These are phyloP conservation scores for Coregonus sp. DNA, from an alignment of 2,797 vertebrate species.

Conservation along the genomic window DNA sequence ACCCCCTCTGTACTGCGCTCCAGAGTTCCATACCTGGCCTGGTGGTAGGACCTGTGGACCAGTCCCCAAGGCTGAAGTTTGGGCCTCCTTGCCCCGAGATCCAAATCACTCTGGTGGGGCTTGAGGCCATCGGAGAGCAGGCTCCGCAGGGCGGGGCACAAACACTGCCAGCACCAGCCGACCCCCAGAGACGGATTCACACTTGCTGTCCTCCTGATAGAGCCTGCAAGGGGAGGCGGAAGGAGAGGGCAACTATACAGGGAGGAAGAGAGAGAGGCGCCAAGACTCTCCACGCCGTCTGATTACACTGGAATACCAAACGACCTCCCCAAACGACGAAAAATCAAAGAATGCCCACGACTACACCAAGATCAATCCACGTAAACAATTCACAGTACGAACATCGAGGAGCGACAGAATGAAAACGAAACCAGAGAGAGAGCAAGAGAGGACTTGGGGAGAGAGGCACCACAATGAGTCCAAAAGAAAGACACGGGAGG, in stretches of 20 bases:
- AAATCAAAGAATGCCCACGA: no score
- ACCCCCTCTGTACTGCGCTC: not conserved
- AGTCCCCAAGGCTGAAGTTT: conserved; percentile 92
- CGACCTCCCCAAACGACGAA: no score
- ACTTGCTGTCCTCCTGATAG: conserved; percentile 91
- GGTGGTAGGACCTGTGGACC: conserved; percentile 86
- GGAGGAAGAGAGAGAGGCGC: no score
- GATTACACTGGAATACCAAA: no score
- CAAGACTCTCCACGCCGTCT: no score
- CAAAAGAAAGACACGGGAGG: no score
- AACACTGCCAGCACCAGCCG: conserved; percentile 87
- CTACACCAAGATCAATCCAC: no score
- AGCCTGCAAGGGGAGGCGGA: conserved; percentile 69
- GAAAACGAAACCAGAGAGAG: no score
- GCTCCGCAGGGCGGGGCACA: conserved; percentile 87
- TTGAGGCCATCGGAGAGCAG: conserved; percentile 90
- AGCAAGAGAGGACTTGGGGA: no score
- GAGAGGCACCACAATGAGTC: no score
- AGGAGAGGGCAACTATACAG: not conserved
- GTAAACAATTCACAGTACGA: no score
- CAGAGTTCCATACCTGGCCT: conserved; percentile 79
- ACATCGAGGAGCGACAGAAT: no score
- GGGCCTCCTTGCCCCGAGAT: conserved; percentile 91
- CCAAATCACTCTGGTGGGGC: conserved; percentile 91
- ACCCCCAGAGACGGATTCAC: conserved; percentile 90